Evolutionary conservation across 2,888 invertebrate genomes (phyloP).

Genomic region (Plusia festucae): DNA sequence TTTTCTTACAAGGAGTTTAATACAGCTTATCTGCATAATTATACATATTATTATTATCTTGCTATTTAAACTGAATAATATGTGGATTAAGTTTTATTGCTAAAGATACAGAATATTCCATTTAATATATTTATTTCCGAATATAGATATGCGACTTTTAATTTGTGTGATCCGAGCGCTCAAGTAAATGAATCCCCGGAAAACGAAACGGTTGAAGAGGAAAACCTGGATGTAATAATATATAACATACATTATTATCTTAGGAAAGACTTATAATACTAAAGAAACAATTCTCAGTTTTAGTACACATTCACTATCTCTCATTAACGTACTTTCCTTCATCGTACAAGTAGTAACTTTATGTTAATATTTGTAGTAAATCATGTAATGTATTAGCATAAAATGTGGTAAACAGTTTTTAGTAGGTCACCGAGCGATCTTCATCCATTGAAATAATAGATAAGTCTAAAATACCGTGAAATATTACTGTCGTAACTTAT

Average conservation of each 20-base stretch:
- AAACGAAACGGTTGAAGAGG: conserved; percentile 18
- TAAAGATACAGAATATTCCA: too few relatives aligned
- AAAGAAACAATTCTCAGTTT: background rate
- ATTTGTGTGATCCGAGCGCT: conserved; percentile 20
- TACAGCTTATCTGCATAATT: background rate
- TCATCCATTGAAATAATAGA: too few relatives aligned
- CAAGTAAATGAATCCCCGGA: conserved; percentile 22
- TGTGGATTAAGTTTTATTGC: too few relatives aligned
- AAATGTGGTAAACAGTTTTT: background rate
- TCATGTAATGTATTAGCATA: background rate
- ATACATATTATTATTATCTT: background rate
- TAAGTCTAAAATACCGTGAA: background rate
- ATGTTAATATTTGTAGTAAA: background rate
- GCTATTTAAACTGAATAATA: background rate
- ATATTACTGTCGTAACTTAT: background rate
- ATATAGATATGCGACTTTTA: conserved; percentile 35
- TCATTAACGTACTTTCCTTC: background rate
- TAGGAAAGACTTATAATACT: background rate
- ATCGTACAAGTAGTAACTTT: background rate
- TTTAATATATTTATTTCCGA: background rate
- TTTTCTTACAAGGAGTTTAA: background rate
- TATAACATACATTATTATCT: background rate
- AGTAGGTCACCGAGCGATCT: background rate
- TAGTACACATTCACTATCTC: background rate
- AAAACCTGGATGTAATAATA: conserved; percentile 28